Base-by-base conservation (phyloP, 2,888 invertebrate species). In the Apotomis betuletana region DNA sequence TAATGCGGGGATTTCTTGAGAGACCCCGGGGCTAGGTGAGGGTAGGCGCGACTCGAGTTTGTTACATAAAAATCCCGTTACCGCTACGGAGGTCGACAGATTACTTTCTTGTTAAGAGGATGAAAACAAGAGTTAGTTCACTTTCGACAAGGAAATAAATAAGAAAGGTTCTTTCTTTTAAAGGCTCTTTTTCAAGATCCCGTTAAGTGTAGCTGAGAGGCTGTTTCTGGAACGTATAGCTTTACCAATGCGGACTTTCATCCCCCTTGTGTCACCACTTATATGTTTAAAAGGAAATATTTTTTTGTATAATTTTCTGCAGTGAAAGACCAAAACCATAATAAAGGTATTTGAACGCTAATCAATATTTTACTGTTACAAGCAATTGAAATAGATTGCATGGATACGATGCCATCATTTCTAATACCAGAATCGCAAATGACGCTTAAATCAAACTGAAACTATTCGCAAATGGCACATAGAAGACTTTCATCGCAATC, bases 1-100 rank as follows among this genome's bases (percentile, higher is more conserved):
- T 77, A 77, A 89, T 90, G 88, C 88, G 85, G 85, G 88, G 90
- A 89, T 91, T 90, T 90, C 87, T 87, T 83, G 85, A 87, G 83
- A 86, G 85, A 86, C 90, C 93, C 92, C 74, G 85, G 70, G 91
- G 93, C 92, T 90, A 92, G 90, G 90, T 89, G 87, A 92, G 91
- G 91, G 92, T 87, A 90, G 92, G 92, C 91, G 91, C 88, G 88
- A 91, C 85, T 88, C 86, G 86, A 87, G 90, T 89, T 91, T 91
- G 91, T 90, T 88, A 92, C 91, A 93, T 90, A 93, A 93, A 92
- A 93, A 93, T 92, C 88, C 89, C 86, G 92, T 91, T 92, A 92
- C 91, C 90, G 90, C 90, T 85, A 87, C 88, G 87, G 86, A 88
- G 88, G 90, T 89, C 91, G 90, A 91, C 91, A 92, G 91, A 92